Base-by-base conservation (phyloP, 2,797 vertebrate genomes). In the Rhynchotus rufescens region DNA sequence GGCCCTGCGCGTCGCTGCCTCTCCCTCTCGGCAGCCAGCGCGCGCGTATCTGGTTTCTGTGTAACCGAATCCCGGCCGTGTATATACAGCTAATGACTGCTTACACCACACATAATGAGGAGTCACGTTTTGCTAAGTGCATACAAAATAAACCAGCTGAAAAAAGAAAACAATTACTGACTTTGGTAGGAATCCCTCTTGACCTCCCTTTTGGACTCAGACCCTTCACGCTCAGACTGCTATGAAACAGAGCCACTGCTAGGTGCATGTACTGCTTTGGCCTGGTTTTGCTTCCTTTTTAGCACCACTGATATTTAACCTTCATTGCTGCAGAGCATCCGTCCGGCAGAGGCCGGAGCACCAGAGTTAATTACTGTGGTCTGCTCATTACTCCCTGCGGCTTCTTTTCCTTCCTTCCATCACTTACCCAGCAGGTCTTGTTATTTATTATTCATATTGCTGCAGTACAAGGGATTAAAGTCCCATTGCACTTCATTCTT, bases 71-170 rank as follows among this genome's bases (percentile, higher is more conserved):
- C 89, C 69, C 69, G 62, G 85, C 74, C 88, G 57, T 91, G 83
- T 93, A 86, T 93, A 88, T 79, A 77, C 26, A 95, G 85, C 86
- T 95, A 95, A 94, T 94, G 86, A 91, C 89, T 62, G 64, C 67
- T 94, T 92, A 94, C 93, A 95, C 91, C 88, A 92, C 80, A 86
- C 75, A 47, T 88, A 95, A 92, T 89, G 91, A 94, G 86, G 61
- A 95, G 93, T 84, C 88, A 94, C 44, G 5, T 94, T 96, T 90
- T 95, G 84, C 88, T 96, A 96, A 94, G 86, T 93, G 91, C 93
- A 87, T 4, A 79, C 67, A 90, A 96, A 95, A 96, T 89, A 96
- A 96, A 96, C 93, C 94, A 91, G 62, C 60, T 80, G 54, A 91
- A 91, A 91, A 92, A 93, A 54, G 34, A 92, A 95, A 96, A 90